Evolutionary conservation across 2,113 vertebrate genomes (phyloP), one percentile per base, ranked within the genome.

Genomic region (Siniperca knerii): DNA sequence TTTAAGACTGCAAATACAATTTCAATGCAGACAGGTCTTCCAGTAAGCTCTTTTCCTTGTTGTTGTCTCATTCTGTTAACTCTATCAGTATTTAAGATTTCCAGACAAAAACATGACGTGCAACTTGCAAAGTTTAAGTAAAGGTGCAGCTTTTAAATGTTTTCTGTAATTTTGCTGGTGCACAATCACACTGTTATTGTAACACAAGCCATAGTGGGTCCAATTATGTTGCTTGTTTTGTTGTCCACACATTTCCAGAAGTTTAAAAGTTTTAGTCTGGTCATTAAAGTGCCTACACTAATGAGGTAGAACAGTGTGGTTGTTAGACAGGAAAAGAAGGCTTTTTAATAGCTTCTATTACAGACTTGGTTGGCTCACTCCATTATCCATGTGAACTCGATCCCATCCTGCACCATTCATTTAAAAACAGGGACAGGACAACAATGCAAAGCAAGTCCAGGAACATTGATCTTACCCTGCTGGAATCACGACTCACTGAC

Each of bases 271-370:
- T 93, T 92, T 75, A 76, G 79, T 88, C 79, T 85, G 85, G 75
- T 88, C 92, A 91, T 93, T 93, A 93, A 91, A 90, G 70, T 74
- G 80, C 64, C 85, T 54, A 44, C 81, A 80, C 90, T 94, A 95
- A 94, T 95, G 94, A 94, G 93, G 84, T 93, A 93, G 91, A 94
- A 93, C 86, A 83, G 89, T 92, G 80, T 29, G 65, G 90, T 86
- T 93, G 83, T 94, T 91, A 93, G 92, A 92, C 91, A 90, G 88
- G 83, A 90, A 85, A 76, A 89, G 89, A 90, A 88, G 82, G 65
- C 90, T 92, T 88, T 92, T 94, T 95, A 94, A 95, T 94, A 87
- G 93, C 90, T 81, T 92, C 90, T 85, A 94, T 94, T 95, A 94
- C 85, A 81, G 90, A 89, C 91, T 88, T 92, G 79, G 93, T 93